phyloP scores from a whole-genome alignment of 2,888 invertebrate genomes.

The Siphonodentalium dalli region DNA sequence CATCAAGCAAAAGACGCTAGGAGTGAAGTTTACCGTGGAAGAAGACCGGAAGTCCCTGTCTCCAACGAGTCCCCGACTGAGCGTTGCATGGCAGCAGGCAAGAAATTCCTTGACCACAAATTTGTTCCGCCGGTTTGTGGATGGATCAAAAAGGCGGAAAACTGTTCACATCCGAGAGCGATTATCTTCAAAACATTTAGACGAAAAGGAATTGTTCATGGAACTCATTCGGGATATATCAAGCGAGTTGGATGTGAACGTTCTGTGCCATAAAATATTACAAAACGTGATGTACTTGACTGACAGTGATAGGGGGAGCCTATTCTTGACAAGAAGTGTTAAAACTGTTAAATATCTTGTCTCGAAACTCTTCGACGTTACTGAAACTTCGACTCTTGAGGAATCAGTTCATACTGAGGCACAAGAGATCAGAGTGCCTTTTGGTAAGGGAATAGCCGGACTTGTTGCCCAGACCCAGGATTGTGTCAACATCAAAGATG shows the following conservation, averaged over 20 bases:
- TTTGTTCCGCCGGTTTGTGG: conserved; percentile 58
- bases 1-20: too few species aligned
- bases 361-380: conserved; percentile 94
- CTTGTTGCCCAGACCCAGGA: conserved; percentile 89
- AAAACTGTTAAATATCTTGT: conserved; percentile 80
- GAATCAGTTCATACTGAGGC: conserved; percentile 54
- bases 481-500: conserved; percentile 90
- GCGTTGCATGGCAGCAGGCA: too few species aligned
- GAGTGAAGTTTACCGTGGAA: too few species aligned
- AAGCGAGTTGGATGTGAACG: conserved; percentile 93
- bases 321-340: conserved; percentile 87
- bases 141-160: too few species aligned
- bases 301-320: conserved; percentile 84
- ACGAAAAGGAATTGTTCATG: conserved; percentile 96
- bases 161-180: too few species aligned
- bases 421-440: conserved; percentile 74
- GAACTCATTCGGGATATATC: conserved; percentile 95
- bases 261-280: conserved; percentile 93
- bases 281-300: conserved; percentile 93
- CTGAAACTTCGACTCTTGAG: conserved; percentile 77
- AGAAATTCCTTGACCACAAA: conserved; percentile 57
- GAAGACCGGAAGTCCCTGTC: too few species aligned
- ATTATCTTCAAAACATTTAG: too few species aligned
- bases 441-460: conserved; percentile 93
- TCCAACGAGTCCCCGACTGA: too few species aligned